Conservation (phyloP, 2,113 vertebrate genomes). For the Centropus bengalensis region DNA sequence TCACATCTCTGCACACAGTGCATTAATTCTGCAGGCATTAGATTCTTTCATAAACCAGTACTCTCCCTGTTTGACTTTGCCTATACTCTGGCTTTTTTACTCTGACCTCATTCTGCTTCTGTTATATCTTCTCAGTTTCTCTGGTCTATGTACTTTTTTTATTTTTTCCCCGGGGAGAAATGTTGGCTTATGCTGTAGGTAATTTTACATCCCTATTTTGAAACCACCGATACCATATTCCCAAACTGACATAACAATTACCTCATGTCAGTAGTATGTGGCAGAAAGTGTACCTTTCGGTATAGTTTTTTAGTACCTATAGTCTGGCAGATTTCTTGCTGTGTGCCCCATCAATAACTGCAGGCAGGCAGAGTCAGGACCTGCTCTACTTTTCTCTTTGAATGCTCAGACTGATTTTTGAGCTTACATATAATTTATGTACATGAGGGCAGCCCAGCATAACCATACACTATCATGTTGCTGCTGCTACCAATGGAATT, state of each 20-base stretch:
- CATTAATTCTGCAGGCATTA: conserved; percentile 4
- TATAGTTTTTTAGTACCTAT: neutral
- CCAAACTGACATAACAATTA: neutral
- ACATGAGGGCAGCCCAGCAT: accelerated
- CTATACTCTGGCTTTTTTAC: neutral
- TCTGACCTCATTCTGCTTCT: neutral
- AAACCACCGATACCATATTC: neutral
- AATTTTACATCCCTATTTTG: neutral
- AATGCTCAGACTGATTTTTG: neutral
- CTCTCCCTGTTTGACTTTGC: neutral
- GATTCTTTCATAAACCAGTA: neutral
- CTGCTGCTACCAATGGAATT: neutral
- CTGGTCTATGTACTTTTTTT: neutral
- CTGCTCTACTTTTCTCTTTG: neutral
- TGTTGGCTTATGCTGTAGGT: neutral
- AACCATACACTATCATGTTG: neutral
- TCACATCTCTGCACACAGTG: neutral
- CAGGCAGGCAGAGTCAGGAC: neutral
- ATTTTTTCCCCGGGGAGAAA: neutral
- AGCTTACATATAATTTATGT: neutral
- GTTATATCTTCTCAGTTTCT: neutral
- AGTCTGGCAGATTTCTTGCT: neutral
- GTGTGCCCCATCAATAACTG: neutral
- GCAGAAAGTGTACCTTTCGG: neutral
- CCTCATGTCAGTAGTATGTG: neutral